Conservation (phyloP, 2,888 invertebrate species). For the Mythimna vitellina region DNA sequence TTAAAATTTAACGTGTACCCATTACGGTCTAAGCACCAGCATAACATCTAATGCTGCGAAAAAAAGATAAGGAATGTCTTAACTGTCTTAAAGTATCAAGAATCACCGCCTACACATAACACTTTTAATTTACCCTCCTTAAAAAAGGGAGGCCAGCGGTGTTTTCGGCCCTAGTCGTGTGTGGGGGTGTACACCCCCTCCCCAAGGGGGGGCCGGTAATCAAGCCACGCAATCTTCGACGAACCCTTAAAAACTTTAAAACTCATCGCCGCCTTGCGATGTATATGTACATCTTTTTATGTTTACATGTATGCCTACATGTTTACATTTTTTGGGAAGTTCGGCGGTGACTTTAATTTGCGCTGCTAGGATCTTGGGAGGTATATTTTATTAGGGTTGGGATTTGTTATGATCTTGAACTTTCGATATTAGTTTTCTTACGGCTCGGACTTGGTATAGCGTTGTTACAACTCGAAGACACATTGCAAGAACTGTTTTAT, state of each 20-base stretch:
- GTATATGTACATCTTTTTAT: constrained; percentile 64
- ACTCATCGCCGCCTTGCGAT: constrained; percentile 87
- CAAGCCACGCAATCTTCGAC: constrained; percentile 92
- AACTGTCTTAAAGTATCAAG: constrained; percentile 85
- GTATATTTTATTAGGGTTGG: constrained; percentile 30
- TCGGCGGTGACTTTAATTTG: constrained; percentile 75
- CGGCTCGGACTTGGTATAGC: not conserved
- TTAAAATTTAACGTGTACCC: constrained; percentile 46
- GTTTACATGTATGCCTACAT: constrained; percentile 49
- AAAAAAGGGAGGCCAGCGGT: constrained; percentile 89
- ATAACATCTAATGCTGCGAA: constrained; percentile 40
- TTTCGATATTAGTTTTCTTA: not conserved
- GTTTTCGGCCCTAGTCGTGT: constrained; percentile 82
- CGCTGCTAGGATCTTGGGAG: not conserved
- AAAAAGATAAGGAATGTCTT: constrained; percentile 66
- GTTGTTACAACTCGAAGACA: not conserved
- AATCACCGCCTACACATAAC: constrained; percentile 70
- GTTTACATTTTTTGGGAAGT: constrained; percentile 71
- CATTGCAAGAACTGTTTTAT: not conserved
- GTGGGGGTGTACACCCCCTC: constrained; percentile 74
- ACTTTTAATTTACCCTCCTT: constrained; percentile 91
- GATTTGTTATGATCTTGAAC: constrained; percentile 3
- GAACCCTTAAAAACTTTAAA: constrained; percentile 92
- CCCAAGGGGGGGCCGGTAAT: constrained; percentile 84
- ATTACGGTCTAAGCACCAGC: constrained; percentile 30